These are phyloP conservation scores for Aplidium turbinatum DNA, from an alignment of 23 tunicate species.

Conservation along the genomic window DNA sequence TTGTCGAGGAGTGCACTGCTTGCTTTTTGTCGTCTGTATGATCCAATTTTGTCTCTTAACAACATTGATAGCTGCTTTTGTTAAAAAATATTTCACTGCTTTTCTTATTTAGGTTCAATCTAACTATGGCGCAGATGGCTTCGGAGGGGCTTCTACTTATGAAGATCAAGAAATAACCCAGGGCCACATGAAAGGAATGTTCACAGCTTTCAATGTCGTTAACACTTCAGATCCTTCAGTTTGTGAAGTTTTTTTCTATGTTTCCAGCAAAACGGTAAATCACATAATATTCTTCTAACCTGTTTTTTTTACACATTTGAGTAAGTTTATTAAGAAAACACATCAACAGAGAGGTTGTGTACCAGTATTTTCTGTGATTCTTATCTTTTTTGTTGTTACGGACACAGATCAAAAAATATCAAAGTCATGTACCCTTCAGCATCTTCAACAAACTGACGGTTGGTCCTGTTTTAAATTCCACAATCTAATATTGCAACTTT, in stretches of 20 bases:
- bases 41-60: background rate
- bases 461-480: background rate
- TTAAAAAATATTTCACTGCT: background rate
- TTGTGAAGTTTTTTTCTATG: slow-evolving; percentile 52
- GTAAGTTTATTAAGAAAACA: too few relatives aligned
- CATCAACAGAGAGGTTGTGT: too few relatives aligned
- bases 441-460: background rate
- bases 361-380: too few relatives aligned
- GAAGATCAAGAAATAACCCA: background rate
- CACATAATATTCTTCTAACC: too few relatives aligned
- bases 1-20: background rate
- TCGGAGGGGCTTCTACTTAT: slow-evolving; percentile 10
- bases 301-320: too few relatives aligned
- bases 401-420: background rate
- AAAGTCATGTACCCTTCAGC: background rate
- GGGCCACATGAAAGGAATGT: slow-evolving; percentile 14
- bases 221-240: slow-evolving; percentile 44
- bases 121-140: slow-evolving; percentile 53
- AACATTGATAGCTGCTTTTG: background rate
- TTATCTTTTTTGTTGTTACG: too few relatives aligned
- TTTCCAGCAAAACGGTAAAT: slow-evolving; percentile 2
- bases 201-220: slow-evolving; percentile 31
- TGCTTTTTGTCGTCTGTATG: background rate
- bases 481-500: too few relatives aligned
- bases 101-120: slow-evolving; percentile 25